These are phyloP conservation scores for Chrysina gloriosa DNA, from an alignment of 2,888 invertebrate genomes.

Conservation along the genomic window DNA sequence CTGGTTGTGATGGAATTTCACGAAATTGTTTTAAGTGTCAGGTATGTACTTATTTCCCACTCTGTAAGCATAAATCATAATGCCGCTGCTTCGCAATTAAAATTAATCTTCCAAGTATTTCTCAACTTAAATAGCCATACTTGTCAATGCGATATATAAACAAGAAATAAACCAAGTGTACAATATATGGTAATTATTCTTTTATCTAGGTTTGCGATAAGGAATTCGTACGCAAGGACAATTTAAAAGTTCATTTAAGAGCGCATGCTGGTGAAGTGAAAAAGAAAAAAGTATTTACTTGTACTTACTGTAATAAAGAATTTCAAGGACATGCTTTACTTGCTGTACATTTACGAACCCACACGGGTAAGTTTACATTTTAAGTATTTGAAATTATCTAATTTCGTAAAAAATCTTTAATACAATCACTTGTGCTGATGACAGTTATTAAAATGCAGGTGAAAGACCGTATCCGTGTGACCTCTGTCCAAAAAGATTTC, in stretches of 20 bases:
- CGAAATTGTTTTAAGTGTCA: constrained; percentile 69
- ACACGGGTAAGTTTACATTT: constrained; percentile 69
- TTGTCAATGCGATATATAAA: background rate
- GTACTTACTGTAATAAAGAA: constrained; percentile 74
- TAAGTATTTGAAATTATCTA: background rate
- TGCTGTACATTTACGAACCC: constrained; percentile 74
- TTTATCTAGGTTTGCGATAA: constrained; percentile 71
- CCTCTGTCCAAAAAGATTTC: constrained; percentile 78
- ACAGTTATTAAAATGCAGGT: constrained; percentile 54
- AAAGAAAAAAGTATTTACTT: constrained; percentile 71
- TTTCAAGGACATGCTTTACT: constrained; percentile 73
- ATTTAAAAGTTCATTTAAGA: constrained; percentile 77
- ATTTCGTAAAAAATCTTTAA: too few species aligned
- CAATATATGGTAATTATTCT: constrained; percentile 41
- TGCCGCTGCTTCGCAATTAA: too few species aligned
- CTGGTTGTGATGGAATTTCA: constrained; percentile 73
- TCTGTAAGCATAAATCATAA: too few species aligned
- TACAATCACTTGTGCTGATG: too few species aligned
- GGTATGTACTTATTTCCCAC: too few species aligned
- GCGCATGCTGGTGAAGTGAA: constrained; percentile 72
- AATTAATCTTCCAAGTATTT: too few species aligned
- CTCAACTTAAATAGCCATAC: too few species aligned
- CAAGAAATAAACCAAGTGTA: background rate
- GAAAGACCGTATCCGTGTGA: constrained; percentile 76
- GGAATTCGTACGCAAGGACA: constrained; percentile 77